A percentile compares a stretch with the other conserved stretches of the same genome.
Evolutionary conservation across 2,797 vertebrate genomes (phyloP).

Genomic region (Hylomyscus alleni): DNA sequence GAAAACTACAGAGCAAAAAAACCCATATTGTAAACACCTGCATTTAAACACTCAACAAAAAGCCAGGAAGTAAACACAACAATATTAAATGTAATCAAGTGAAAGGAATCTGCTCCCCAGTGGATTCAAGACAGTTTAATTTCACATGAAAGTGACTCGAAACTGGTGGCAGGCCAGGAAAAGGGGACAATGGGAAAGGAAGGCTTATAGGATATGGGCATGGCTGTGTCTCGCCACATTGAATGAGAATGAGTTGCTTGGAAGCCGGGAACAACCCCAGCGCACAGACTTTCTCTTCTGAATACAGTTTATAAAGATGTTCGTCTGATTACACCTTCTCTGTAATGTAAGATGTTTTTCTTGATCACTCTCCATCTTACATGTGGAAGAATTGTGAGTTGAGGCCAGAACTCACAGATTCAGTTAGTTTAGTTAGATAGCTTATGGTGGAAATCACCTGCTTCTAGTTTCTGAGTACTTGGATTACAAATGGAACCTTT

Average conservation of each 20-base stretch:
- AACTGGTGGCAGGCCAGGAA: background rate
- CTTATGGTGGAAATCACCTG: background rate
- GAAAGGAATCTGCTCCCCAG: slow-evolving; percentile 25
- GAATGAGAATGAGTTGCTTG: background rate
- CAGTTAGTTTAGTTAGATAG: background rate
- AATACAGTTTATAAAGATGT: background rate
- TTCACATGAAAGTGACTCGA: slow-evolving; percentile 54
- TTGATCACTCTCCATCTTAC: background rate
- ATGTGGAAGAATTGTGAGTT: background rate
- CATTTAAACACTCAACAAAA: slow-evolving; percentile 70
- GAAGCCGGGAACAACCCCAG: background rate
- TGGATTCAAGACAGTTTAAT: slow-evolving; percentile 51
- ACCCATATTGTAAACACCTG: slow-evolving; percentile 73
- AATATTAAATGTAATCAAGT: slow-evolving; percentile 66
- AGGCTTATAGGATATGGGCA: background rate
- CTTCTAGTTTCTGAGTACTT: background rate
- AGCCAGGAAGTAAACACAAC: slow-evolving; percentile 69
- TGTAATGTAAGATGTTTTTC: background rate
- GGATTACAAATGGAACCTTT: background rate
- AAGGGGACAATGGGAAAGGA: background rate
- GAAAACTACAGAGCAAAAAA: slow-evolving; percentile 64
- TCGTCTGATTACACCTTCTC: background rate
- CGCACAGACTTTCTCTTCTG: background rate
- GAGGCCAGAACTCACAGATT: background rate
- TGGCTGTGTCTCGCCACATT: background rate